Conservation (phyloP, 2,797 vertebrate species). For the Jordanella pulchra region DNA sequence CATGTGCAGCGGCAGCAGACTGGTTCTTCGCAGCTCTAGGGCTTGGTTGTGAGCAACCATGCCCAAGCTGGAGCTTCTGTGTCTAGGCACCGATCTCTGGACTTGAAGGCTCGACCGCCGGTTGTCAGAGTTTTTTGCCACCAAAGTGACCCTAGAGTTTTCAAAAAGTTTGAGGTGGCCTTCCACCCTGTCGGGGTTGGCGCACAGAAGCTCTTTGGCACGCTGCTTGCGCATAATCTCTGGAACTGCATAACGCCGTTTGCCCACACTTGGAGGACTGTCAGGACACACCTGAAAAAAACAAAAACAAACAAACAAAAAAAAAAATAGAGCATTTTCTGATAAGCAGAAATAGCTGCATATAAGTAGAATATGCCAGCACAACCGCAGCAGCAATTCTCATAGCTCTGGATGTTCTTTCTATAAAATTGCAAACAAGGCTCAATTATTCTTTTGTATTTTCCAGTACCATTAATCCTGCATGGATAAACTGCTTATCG, state of each 20-base stretch:
- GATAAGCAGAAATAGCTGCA: not conserved
- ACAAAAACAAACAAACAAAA: not conserved
- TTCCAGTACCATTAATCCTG: constrained; percentile 34
- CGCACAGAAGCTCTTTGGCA: constrained; percentile 67
- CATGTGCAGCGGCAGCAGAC: constrained; percentile 86
- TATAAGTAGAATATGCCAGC: not conserved
- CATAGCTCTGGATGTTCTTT: constrained; percentile 1
- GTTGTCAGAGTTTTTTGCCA: constrained; percentile 75
- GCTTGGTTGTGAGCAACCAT: constrained; percentile 15
- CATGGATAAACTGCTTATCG: constrained; percentile 51
- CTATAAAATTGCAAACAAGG: not conserved
- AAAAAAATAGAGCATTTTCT: not conserved
- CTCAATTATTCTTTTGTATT: constrained; percentile 32
- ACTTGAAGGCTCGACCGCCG: constrained; percentile 82
- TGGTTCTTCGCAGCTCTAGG: constrained; percentile 79
- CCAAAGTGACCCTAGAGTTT: constrained; percentile 77
- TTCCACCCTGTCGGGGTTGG: constrained; percentile 69
- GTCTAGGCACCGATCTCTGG: constrained; percentile 35
- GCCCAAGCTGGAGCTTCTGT: constrained; percentile 51
- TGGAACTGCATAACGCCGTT: constrained; percentile 85
- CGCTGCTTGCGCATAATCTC: constrained; percentile 86
- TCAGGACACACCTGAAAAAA: constrained; percentile 83
- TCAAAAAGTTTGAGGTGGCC: constrained; percentile 79
- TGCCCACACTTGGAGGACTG: constrained; percentile 88
- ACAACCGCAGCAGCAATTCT: not conserved